Base-by-base conservation (phyloP, 2,797 vertebrate species). In the Peromyscus aztecus region DNA sequence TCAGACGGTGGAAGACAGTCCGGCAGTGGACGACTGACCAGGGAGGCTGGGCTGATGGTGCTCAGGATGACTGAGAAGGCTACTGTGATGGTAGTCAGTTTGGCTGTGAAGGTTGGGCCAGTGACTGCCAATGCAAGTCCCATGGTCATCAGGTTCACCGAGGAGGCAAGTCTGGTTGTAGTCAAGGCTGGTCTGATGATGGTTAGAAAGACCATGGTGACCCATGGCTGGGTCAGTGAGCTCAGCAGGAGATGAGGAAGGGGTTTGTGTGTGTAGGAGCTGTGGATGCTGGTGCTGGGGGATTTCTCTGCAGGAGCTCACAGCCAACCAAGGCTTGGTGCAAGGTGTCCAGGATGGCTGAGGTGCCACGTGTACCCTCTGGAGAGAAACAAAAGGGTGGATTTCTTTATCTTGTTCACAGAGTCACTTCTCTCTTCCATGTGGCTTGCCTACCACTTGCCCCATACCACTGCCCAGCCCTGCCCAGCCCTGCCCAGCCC, bases 331-430 rank as follows among this genome's bases (percentile, higher is more conserved):
- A 98, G 98, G 99, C 99, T 4, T 99, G 99, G 98, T 99, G 98
- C 16, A 99, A 99, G n/a, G 99, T 99, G 23, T 99, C 99, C 95
- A 99, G 99, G 95, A 99, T 98, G 97, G 99, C 99, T 59, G 98
- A 98, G 19, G 99, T 99, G 97, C 99, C 99, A 61, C 98, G 98
- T 89, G 99, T 99, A 75, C 99, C 99, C 98, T 97, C 69, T 94
- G 94, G 86, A 97, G 89, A 95, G 97, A 98, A 96, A 81, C 49
- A 40, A 87, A 55, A 88, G 40, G 43, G 13, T 31, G 11, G 52
- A 31, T 10, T 43, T 90, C 46, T 31, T 31, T 11, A 40, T 55
- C 13, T 19, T 14, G 5, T 49, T 29, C 49, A 12, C 67, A 57
- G 21, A 59, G 57, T 65, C 24, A 29, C 85, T 7, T 49, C n/a